Evolutionary conservation across 2,113 vertebrate genomes (phyloP).

Genomic region (Enhydra lutris): DNA sequence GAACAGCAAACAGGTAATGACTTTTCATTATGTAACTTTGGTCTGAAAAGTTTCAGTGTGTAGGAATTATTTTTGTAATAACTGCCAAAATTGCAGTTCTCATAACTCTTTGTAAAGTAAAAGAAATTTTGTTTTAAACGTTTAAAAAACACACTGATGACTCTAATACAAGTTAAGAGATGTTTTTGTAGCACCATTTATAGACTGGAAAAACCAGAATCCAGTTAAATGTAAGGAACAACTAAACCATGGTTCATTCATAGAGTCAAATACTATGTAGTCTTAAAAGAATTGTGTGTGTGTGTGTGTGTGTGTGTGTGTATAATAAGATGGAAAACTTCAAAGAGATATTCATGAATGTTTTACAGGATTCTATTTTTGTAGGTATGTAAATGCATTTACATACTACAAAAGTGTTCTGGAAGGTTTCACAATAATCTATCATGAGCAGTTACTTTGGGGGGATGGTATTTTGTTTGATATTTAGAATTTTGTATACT

Average conservation of each 20-base stretch:
- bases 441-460: background rate
- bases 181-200: background rate
- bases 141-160: background rate
- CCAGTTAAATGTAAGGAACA: background rate
- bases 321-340: background rate
- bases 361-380: background rate
- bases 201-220: background rate
- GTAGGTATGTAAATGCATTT: background rate
- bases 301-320: background rate
- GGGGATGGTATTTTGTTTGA: background rate
- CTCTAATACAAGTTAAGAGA: background rate
- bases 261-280: background rate
- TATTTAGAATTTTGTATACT: constrained; percentile 10
- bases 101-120: constrained; percentile 8
- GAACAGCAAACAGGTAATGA: background rate
- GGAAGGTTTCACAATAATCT: background rate
- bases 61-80: background rate
- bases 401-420: background rate
- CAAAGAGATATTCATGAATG: background rate
- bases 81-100: background rate
- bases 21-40: background rate
- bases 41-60: background rate
- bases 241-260: background rate
- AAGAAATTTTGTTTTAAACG: background rate
- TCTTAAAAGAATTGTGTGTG: background rate